Base-by-base conservation (phyloP, 2,797 vertebrate species). In the Protosalanx chinensis region DNA sequence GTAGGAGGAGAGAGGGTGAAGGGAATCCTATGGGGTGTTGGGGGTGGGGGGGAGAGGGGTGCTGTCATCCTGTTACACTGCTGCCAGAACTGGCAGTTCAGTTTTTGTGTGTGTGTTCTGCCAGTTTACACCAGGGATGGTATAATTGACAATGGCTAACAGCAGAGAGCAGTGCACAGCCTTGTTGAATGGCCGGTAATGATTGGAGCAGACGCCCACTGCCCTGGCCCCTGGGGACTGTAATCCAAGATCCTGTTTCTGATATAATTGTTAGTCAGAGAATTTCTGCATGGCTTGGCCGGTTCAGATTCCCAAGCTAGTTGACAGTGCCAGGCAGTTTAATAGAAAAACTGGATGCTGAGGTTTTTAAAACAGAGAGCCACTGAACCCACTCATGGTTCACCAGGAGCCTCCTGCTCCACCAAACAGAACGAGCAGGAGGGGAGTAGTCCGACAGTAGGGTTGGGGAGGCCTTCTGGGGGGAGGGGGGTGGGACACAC, bases 251-350 rank as follows among this genome's bases (percentile, higher is more conserved):
- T 94, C 91, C 91, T 93, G 91, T 93, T 94, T 92, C 93, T 93
- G 93, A 94, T 94, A 94, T 94, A 94, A 94, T 94, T 94, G 93
- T 94, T 93, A 94, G 93, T 93, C 92, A 92, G 92, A 93, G 91
- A 94, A 92, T 93, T 93, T 94, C 93, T 93, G 93, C 93, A 93
- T 93, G 92, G 86, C 89, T 93, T 91, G 86, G 73, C 85, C 82
- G 78, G 87, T 91, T 91, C 93, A 93, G 88, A 93, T 92, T 93
- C 93, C 93, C 93, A 93, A 92, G 93, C 91, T 89, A 90, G 91
- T 93, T 93, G 92, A 93, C 91, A 91, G 92, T 93, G 92, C 92
- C 91, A 92, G 90, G 92, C 92, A 92, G 89, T 93, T 93, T 93
- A 93, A 93, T 93, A 93, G 92, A 93, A 93, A 94, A 93, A 93